Base-by-base conservation (phyloP, 1,140 invertebrate genomes). In the Anthonomus grandis region DNA sequence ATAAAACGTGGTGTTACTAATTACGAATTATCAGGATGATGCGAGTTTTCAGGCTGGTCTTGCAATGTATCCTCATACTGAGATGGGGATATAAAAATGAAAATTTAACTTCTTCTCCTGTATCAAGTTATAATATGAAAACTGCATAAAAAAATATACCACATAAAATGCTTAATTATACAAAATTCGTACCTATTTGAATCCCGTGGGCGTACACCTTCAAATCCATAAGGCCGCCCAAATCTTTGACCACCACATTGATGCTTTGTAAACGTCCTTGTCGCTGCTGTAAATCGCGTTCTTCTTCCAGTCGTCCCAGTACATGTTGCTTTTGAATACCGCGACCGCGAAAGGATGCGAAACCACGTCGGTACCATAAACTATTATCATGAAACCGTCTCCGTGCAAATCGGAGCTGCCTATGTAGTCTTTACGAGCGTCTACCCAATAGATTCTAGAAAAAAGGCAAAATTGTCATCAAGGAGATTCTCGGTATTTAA, bases 291-390 rank as follows among this genome's bases (percentile, higher is more conserved):
- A 87, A 59, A 95, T 86, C 36, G 84, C 81, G 31, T 86, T 84
- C 24, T 81, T 81, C 61, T 85, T 88, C 86, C 91, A 92, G 72
- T 96, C 93, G 64, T 93, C 90, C 92, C 93, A 97, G 67, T 91
- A 96, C 77, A 97, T 86, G 13, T 64, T 61, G 42, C 66, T 69
- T 71, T 93, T 94, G 63, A 89, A 86, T 0, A 94, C 83, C 0
- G 85, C 87, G 1, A 94, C 84, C 1, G 89, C 86, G 71, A 93
- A 95, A 2, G 91, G 91, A 79, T 94, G 91, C 0, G 81, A 79
- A 0, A 87, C 82, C 44, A 79, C 78, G 22, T 86, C 83, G 63
- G 84, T 80, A 36, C 82, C 77, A 13, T 74, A 76, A 24, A 87
- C 78, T 36, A 91, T 83, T 72, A 82, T 85, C 45, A 82, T 83